A percentile compares a stretch with the other conserved stretches of the same genome.
Conservation (phyloP, 2,797 vertebrate species). For the Hipposideros larvatus region DNA sequence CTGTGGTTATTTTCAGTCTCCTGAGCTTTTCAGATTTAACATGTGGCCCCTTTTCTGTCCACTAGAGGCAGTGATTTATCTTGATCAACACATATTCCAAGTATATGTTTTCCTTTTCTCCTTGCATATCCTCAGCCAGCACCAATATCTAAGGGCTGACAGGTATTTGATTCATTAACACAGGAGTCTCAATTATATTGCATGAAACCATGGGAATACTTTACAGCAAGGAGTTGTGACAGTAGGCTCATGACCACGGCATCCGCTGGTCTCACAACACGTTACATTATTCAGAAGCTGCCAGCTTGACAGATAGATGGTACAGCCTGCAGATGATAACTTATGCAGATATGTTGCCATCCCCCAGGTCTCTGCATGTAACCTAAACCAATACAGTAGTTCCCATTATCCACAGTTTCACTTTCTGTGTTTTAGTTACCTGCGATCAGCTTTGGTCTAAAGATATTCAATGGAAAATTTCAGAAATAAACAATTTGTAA, state of each 20-base stretch:
- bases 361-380: too few relatives aligned
- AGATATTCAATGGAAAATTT: too few relatives aligned
- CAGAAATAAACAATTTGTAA: too few relatives aligned
- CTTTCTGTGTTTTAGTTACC: too few relatives aligned
- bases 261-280: neutral
- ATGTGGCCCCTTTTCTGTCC: too few relatives aligned
- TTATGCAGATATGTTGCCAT: neutral
- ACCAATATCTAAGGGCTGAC: neutral
- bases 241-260: neutral
- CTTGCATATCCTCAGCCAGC: neutral
- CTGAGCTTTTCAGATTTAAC: too few relatives aligned
- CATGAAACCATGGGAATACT: neutral
- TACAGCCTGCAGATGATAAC: neutral
- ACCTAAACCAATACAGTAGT: too few relatives aligned
- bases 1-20: too few relatives aligned
- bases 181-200: neutral
- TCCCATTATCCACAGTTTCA: too few relatives aligned
- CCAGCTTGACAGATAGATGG: neutral
- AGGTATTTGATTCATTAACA: neutral
- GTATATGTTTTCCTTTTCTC: neutral
- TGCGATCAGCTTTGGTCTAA: too few relatives aligned
- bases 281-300: neutral
- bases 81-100: neutral
- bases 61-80: neutral
- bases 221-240: neutral